A percentile compares a stretch with the other conserved stretches of the same genome.
Evolutionary conservation across 2,888 invertebrate genomes (phyloP).

Genomic region (Ctena decussata): DNA sequence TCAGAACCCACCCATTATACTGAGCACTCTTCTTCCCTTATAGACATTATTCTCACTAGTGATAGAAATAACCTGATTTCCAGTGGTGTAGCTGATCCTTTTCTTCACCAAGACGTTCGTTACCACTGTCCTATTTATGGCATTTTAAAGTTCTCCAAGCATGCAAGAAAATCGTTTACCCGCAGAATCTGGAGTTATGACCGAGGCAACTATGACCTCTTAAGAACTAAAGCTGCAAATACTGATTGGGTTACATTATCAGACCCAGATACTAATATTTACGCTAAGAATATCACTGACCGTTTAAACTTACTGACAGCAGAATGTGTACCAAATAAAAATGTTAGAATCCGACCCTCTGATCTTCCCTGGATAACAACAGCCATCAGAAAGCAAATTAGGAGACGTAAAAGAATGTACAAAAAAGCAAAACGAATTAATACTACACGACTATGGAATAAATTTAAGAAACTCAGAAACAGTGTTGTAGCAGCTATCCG

Average conservation of each 20-base stretch:
- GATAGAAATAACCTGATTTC: background rate
- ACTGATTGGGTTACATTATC: background rate
- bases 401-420: background rate
- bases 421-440: background rate
- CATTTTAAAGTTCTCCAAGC: background rate
- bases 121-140: background rate
- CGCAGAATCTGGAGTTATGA: background rate
- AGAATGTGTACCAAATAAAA: background rate
- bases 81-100: background rate
- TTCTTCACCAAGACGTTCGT: background rate
- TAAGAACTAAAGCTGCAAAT: background rate
- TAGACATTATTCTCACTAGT: background rate
- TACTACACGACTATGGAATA: background rate
- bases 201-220: background rate
- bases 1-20: background rate
- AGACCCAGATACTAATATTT: background rate
- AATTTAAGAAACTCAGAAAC: background rate
- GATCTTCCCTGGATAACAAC: background rate
- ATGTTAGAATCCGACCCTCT: background rate
- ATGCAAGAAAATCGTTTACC: background rate
- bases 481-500: background rate
- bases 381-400: background rate
- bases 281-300: background rate
- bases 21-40: background rate
- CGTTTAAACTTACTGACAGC: background rate